phyloP scores from a whole-genome alignment of 2,797 vertebrate species.

The Helicolenus hilgendorfi region DNA sequence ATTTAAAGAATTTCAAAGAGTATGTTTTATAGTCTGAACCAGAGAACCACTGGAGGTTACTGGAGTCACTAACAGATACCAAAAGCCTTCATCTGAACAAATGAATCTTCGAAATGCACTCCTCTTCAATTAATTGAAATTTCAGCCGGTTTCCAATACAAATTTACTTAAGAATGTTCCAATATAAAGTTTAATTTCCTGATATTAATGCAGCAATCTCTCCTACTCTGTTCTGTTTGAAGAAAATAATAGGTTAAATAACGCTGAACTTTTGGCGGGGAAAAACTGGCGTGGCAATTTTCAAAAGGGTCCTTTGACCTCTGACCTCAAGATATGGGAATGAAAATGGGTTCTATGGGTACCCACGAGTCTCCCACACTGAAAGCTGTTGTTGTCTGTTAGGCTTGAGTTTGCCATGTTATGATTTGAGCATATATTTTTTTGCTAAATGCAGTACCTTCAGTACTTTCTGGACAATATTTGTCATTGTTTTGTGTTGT shows the following conservation, averaged over 20 bases:
- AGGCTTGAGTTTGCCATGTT: too few relatives aligned
- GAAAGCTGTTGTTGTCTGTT: too few relatives aligned
- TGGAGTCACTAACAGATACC: not conserved
- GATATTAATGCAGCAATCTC: not conserved
- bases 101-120: not conserved
- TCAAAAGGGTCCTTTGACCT: too few relatives aligned
- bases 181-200: not conserved
- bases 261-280: too few relatives aligned
- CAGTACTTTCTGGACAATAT: too few relatives aligned
- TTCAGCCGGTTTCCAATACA: not conserved
- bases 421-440: too few relatives aligned
- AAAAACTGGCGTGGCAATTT: too few relatives aligned
- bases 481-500: too few relatives aligned
- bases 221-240: not conserved
- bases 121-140: not conserved
- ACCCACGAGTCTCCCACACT: too few relatives aligned
- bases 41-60: not conserved
- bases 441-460: too few relatives aligned
- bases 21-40: not conserved
- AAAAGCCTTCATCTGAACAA: not conserved
- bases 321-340: too few relatives aligned
- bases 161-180: not conserved
- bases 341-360: too few relatives aligned
- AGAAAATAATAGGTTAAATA: not conserved
- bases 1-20: conserved; percentile 16